Base-by-base conservation (phyloP, 2,888 invertebrate genomes). In the Crematogaster levior region DNA sequence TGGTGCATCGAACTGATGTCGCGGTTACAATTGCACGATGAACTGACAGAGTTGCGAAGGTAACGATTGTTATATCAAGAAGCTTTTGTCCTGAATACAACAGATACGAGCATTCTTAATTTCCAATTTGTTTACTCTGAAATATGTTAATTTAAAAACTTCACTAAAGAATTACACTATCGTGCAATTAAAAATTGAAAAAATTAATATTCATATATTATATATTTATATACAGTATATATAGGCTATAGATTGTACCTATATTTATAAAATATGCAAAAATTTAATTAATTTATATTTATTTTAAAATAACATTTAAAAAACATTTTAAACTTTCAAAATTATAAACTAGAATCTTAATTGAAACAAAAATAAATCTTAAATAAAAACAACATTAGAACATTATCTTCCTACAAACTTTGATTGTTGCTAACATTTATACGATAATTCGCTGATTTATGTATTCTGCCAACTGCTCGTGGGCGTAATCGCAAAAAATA, bases 1-100 rank as follows among this genome's bases (percentile, higher is more conserved):
- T 77, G 21, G 30, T 70, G 21, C 43, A 79, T 24, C 68, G 56
- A 77, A 68, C 53, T 18, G 27, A 79, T 79, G 51, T 46, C 30
- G 21, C 43, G 18, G 18, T 48, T 73, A 3, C 24, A 12, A 70
- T 53, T 21, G 34, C 24, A 18, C 7, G 24, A 27, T n/a, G 9
- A 75, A n/a, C 37, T 74, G 34, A 46, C 46, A 61, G 15, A 46
- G n/a, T 43, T n/a, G 9, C 27, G 24, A 37, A 15, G n/a, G 10
- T 46, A 74, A 63, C 43, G 15, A 46, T 43, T 73, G 12, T n/a
- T n/a, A n/a, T 72, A 7, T 60, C 43, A 46, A 46, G 73, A 68
- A n/a, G n/a, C 9, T 21, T 37, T 2, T 3, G 51, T 53, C 10
- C 10, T 24, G 21, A 12, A 74, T 18, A 60, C 15, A 24, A 46